Base-by-base conservation (phyloP, 1,140 invertebrate species). In the Chironomus striatipennis region DNA sequence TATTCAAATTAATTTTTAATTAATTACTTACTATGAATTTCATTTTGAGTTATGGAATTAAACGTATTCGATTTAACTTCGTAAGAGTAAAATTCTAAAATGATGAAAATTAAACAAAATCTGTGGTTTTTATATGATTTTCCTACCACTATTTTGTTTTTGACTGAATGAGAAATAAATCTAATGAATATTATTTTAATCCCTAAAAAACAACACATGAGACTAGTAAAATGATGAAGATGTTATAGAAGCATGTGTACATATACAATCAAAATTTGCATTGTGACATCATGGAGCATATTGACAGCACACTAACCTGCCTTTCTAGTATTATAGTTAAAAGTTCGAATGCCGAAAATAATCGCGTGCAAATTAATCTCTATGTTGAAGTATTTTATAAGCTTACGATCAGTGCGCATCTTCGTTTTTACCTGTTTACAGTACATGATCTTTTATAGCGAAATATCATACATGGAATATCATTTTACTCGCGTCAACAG, bases 111-210 rank as follows among this genome's bases (percentile, higher is more conserved):
- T 70, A 18, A 70, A 70, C 9, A 70, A 70, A 17, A 15, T 18
- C 65, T 18, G 47, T 17, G n/a, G 65, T 18, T 70, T 70, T 70
- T 70, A 70, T 70, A 70, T 70, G 65, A 70, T 20, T 70, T 70
- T 70, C 65, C 65, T 70, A 70, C 65, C 65, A 70, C 17, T 18
- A 9, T 18, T 70, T 70, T 70, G n/a, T 20, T 70, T 15, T 17
- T 57, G n/a, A n/a, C 5, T 57, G 12, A 15, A 5, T 57, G n/a
- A n/a, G 47, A 57, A 57, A 15, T 57, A 57, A 15, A 57, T n/a
- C 12, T 57, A 57, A 57, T 57, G 47, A 57, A 57, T 15, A 57
- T 57, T 57, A 15, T 57, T 57, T 57, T 57, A 57, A 57, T 57
- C 47, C 47, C 47, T 57, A 57, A 57, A n/a, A 47, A 57, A 57